These are phyloP conservation scores for Fragum fragum DNA, from an alignment of 2,888 invertebrate genomes.

Conservation along the genomic window DNA sequence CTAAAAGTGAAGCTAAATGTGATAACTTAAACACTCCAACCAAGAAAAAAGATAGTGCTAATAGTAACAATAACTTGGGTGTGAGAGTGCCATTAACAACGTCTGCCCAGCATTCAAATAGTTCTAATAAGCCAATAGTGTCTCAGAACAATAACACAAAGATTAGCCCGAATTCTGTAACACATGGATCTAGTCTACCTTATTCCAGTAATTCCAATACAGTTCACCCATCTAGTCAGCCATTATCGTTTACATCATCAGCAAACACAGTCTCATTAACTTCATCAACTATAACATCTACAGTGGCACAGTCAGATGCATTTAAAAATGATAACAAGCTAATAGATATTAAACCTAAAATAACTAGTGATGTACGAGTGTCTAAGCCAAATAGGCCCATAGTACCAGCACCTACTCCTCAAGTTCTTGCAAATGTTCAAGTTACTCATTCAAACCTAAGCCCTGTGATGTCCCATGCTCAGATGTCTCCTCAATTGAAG, in stretches of 20 bases:
- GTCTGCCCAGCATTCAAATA: conserved; percentile 30
- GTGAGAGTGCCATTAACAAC: conserved; percentile 22
- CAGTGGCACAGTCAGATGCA: conserved; percentile 53
- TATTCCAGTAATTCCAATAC: conserved; percentile 32
- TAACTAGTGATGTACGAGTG: conserved; percentile 53
- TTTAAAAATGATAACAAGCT: conserved; percentile 57
- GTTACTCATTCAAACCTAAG: conserved; percentile 75
- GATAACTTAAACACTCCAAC: conserved; percentile 48
- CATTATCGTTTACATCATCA: conserved; percentile 37
- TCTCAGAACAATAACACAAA: conserved; percentile 41
- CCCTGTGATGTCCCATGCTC: conserved; percentile 77
- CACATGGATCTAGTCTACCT: conserved; percentile 53
- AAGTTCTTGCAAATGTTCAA: conserved; percentile 77
- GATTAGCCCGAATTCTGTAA: conserved; percentile 24
- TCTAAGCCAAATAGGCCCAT: conserved; percentile 80
- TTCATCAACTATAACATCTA: conserved; percentile 68
- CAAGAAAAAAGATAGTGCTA: conserved; percentile 51
- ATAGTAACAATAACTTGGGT: conserved; percentile 7
- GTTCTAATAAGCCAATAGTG: conserved; percentile 38
- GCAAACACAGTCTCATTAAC: conserved; percentile 40
- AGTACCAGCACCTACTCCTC: conserved; percentile 82
- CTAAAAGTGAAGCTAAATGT: conserved; percentile 57
- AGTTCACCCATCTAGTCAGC: conserved; percentile 40
- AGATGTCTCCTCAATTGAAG: conserved; percentile 81
- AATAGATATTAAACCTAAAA: conserved; percentile 75